Percentiles rank a stretch among this genome's conserved stretches.
Evolutionary conservation across 2,797 vertebrate species (phyloP).

Genomic region (Mus caroli): DNA sequence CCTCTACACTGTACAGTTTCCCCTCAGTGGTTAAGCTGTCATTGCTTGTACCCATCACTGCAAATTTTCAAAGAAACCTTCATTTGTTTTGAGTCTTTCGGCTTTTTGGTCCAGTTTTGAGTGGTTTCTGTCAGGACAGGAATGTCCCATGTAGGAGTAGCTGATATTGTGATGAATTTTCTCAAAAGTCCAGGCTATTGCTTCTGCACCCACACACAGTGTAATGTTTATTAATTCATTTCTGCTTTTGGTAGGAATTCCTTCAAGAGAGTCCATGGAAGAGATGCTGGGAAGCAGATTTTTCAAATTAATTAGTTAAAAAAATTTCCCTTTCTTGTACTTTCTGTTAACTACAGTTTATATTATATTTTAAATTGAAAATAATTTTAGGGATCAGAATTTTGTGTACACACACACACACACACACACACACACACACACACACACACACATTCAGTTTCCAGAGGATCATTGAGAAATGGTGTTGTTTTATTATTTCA

Average conservation of each 20-base stretch:
- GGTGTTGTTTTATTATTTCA: not conserved
- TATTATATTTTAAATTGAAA: constrained; percentile 20
- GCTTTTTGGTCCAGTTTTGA: not conserved
- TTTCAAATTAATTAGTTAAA: constrained; percentile 25
- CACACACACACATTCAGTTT: not conserved
- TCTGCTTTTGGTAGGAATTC: not conserved
- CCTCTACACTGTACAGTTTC: not conserved
- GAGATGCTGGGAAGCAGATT: not conserved
- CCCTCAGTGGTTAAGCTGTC: not conserved
- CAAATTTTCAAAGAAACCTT: not conserved
- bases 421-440: no score
- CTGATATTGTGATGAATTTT: not conserved
- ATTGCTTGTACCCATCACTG: not conserved
- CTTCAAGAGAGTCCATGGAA: not conserved
- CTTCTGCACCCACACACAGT: not conserved
- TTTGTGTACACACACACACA: not conserved
- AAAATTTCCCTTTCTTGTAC: not conserved
- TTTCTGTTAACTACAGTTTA: not conserved
- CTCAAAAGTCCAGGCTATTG: not conserved
- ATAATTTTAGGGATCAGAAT: constrained; percentile 20
- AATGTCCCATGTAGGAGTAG: not conserved
- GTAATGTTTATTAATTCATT: not conserved
- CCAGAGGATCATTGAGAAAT: not conserved
- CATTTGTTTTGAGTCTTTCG: not conserved
- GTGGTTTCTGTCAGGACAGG: not conserved